Conservation (phyloP, 2,113 vertebrate genomes). For the Dermatemys mawii region DNA sequence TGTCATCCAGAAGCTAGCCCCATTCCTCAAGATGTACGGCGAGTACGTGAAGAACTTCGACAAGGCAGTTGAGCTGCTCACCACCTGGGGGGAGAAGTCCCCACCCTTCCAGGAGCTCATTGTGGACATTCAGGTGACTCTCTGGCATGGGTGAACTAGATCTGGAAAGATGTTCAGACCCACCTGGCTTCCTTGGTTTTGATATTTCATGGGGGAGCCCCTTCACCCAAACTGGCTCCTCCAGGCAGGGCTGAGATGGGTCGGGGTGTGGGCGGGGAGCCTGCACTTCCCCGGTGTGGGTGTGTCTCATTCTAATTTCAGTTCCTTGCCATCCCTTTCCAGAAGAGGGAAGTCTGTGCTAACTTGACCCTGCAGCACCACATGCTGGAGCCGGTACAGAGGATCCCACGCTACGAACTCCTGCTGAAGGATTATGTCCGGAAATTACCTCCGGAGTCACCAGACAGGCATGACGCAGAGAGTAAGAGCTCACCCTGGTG, state of each 20-base stretch:
- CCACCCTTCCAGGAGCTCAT: conserved; percentile 83
- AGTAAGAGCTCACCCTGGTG: conserved; percentile 72
- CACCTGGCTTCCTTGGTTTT: neutral
- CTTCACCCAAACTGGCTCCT: neutral
- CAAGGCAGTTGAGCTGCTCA: conserved; percentile 84
- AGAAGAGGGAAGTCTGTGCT: conserved; percentile 83
- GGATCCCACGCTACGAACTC: conserved; percentile 91
- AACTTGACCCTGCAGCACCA: conserved; percentile 84
- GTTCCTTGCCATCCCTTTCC: neutral
- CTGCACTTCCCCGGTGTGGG: neutral
- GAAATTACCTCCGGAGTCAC: conserved; percentile 80
- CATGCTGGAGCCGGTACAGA: conserved; percentile 91
- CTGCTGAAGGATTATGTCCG: conserved; percentile 89
- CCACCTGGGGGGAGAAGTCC: conserved; percentile 85
- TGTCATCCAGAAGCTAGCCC: conserved; percentile 87
- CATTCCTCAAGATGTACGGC: conserved; percentile 92
- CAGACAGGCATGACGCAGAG: conserved; percentile 79
- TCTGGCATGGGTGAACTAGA: neutral
- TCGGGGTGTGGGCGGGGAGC: neutral
- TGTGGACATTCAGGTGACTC: conserved; percentile 83
- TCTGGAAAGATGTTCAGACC: neutral
- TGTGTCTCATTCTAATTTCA: neutral
- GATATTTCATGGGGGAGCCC: neutral
- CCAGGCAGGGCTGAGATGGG: too few relatives aligned
- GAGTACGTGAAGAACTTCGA: conserved; percentile 88